phyloP scores from a whole-genome alignment of 1,140 invertebrate species.

The Ephestia elutella region DNA sequence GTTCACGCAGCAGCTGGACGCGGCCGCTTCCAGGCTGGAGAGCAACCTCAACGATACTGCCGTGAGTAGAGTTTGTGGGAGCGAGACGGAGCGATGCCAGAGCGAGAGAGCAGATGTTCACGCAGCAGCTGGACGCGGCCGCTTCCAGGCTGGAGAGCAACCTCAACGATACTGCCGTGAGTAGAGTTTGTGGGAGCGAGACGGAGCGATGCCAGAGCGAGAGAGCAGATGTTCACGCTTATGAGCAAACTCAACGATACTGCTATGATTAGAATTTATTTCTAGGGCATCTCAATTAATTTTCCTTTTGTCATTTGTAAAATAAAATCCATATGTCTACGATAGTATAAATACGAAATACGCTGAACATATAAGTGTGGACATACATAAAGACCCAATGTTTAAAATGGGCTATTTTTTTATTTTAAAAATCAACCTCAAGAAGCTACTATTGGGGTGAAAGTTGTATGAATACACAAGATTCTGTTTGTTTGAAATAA shows the following conservation, averaged over 20 bases:
- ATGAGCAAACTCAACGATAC: slow-evolving; percentile 18
- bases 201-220: not conserved
- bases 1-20: slow-evolving; percentile 21
- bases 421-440: too few species aligned
- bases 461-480: too few species aligned
- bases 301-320: too few species aligned
- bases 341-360: too few species aligned
- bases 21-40: slow-evolving; percentile 16
- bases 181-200: slow-evolving; percentile 5
- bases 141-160: slow-evolving; percentile 13
- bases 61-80: slow-evolving; percentile 20
- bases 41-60: slow-evolving; percentile 17
- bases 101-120: slow-evolving; percentile 11
- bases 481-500: too few species aligned
- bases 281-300: too few species aligned
- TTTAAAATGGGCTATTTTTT: too few species aligned
- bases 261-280: slow-evolving; percentile 23
- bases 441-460: too few species aligned
- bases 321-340: too few species aligned
- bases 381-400: too few species aligned
- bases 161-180: slow-evolving; percentile 23
- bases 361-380: too few species aligned
- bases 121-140: slow-evolving; percentile 20
- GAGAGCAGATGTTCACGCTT: slow-evolving; percentile 12
- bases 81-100: not conserved